These are phyloP conservation scores for Xenopus tropicalis DNA, from an alignment of 2,113 vertebrate genomes.

Conservation along the genomic window UCB_Xtro_10.0 CM004450.2:94299001-94299500, in stretches of 20 bases:
- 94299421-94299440: not conserved
- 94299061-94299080: conserved; percentile 1
- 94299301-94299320: not conserved
- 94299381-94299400: conserved; percentile 1
- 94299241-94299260: conserved; percentile 11
- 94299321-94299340: conserved; percentile 3
- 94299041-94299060: not conserved
- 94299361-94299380: not conserved
- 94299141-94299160: conserved; percentile 27
- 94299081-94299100: not conserved
- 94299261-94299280: not conserved
- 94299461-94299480: too few species aligned
- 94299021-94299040: not conserved
- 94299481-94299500: too few species aligned
- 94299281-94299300: conserved; percentile 11
- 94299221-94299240: not conserved
- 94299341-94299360: not conserved
- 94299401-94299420: not conserved
- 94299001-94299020: too few species aligned
- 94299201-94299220: conserved; percentile 4
- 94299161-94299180: conserved; percentile 16
- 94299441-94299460: not conserved
- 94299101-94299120: conserved; percentile 23
- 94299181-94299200: conserved; percentile 20
- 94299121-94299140: conserved; percentile 21